Evolutionary conservation across 2,888 invertebrate genomes (phyloP).

Genomic region (Drosophila anceps): DNA sequence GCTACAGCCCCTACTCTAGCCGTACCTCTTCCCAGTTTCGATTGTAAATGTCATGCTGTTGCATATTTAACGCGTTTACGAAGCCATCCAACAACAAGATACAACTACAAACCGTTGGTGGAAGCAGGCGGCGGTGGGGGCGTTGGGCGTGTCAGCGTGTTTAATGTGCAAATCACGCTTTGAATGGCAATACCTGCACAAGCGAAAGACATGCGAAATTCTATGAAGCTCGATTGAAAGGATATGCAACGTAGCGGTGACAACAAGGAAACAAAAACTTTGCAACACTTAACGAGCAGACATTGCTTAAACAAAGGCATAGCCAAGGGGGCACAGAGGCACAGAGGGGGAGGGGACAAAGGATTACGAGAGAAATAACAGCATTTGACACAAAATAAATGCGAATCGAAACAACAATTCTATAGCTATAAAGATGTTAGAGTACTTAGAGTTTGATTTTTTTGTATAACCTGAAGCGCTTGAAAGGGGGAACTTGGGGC

Average conservation of each 20-base stretch:
- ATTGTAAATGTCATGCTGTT: conserved; percentile 69
- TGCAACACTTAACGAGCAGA: not conserved
- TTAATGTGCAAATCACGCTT: conserved; percentile 54
- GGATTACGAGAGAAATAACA: not conserved
- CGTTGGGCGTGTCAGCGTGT: not conserved
- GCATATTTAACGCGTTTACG: conserved; percentile 75
- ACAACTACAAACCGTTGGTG: conserved; percentile 24
- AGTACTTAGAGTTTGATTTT: not conserved
- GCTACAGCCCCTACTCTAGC: not conserved
- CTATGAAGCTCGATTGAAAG: conserved; percentile 7
- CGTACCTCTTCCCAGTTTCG: not conserved
- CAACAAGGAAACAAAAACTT: not conserved
- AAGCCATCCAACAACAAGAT: conserved; percentile 62
- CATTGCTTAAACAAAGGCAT: not conserved
- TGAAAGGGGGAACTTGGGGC: not conserved
- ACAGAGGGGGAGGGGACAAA: too few species aligned
- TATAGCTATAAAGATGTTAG: not conserved
- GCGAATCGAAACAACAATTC: not conserved
- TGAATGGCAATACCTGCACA: conserved; percentile 30
- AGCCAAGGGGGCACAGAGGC: not conserved
- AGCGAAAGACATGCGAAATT: conserved; percentile 18
- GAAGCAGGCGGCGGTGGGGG: not conserved
- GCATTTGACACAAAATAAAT: not conserved
- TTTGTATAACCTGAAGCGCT: not conserved
- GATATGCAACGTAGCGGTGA: not conserved